Evolutionary conservation across 1,140 invertebrate genomes (phyloP), one percentile per base, ranked within the genome.

Genomic region (Pseudomyrmex gracilis): DNA sequence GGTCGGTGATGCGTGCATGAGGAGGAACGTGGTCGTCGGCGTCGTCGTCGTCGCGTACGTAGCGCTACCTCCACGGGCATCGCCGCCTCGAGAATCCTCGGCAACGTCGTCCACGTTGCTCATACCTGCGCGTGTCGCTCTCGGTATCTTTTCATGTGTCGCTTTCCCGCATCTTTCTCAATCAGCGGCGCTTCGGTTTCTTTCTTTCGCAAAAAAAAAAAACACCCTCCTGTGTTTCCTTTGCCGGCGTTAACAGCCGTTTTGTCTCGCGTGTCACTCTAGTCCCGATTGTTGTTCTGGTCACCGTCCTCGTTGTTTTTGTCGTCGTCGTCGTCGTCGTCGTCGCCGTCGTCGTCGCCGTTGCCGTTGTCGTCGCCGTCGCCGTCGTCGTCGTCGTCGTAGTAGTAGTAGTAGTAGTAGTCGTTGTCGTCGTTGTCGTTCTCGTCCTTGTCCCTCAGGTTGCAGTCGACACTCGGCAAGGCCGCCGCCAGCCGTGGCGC

Each of bases 21-120:
- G 74, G 74, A 73, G 63, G 74, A 73, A 71, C 82, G 77, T 60
- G 71, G 15, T 67, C 51, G 55, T 85, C 86, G 63, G 55, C 58
- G 47, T 70, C 66, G 51, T 77, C 73, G 73, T 64, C 24, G 63
- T 55, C 7, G 34, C 24, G 60, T 8, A 3, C 20, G 51, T 47
- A 22, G 24, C 60, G 53, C 85, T 70, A 53, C 78, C 61, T 85
- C 84, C 86, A 88, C 86, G 63, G 51, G 73, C 87, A 88, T 88
- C 80, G 87, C 76, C 83, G 58, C 49, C 34, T 34, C 68, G 73
- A 80, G 49, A 70, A 13, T 88, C 80, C 45, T 83, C 84, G 80
- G 53, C 58, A 70, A 73, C 76, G 80, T 74, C 74, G 45, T 86
- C 66, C 70, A 77, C 58, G 64, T 86, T 84, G 80, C 63, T 89